Percentiles rank a stretch among this genome's conserved stretches.
phyloP scores from a whole-genome alignment of 2,113 vertebrate species.

The Limnothrissa miodon region DNA sequence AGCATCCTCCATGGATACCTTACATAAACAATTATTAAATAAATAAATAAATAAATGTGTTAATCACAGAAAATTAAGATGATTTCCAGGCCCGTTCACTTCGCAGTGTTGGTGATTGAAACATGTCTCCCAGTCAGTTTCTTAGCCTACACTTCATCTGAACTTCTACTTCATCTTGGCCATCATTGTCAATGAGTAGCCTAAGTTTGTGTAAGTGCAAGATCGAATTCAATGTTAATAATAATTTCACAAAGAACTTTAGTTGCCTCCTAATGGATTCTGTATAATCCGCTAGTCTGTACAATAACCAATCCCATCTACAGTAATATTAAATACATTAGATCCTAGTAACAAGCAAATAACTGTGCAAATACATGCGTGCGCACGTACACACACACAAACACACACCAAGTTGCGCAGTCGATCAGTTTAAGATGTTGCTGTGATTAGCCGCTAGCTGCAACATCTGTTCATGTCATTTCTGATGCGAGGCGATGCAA shows the following conservation, averaged over 20 bases:
- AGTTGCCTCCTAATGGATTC: not conserved
- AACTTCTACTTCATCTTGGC: too few relatives aligned
- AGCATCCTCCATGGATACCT: not conserved
- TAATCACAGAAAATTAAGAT: not conserved
- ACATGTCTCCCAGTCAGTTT: not conserved
- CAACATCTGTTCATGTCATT: conserved; percentile 17
- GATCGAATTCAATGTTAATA: not conserved
- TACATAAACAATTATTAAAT: not conserved
- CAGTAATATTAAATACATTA: not conserved
- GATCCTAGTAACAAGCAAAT: not conserved
- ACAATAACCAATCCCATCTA: too few relatives aligned
- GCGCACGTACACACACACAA: not conserved
- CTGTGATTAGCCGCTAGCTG: not conserved
- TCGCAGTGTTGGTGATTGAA: not conserved
- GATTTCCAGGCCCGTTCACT: not conserved
- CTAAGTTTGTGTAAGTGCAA: not conserved
- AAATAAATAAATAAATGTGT: not conserved
- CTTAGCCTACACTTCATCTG: not conserved
- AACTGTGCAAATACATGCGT: not conserved
- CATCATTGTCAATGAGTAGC: not conserved
- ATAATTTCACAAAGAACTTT: not conserved
- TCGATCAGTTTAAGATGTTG: not conserved
- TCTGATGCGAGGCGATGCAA: not conserved
- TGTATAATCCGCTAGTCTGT: too few relatives aligned
- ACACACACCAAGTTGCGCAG: not conserved